These are phyloP conservation scores for Drosophila funebris DNA, from an alignment of 1,140 invertebrate genomes.

Conservation along the genomic window DNA sequence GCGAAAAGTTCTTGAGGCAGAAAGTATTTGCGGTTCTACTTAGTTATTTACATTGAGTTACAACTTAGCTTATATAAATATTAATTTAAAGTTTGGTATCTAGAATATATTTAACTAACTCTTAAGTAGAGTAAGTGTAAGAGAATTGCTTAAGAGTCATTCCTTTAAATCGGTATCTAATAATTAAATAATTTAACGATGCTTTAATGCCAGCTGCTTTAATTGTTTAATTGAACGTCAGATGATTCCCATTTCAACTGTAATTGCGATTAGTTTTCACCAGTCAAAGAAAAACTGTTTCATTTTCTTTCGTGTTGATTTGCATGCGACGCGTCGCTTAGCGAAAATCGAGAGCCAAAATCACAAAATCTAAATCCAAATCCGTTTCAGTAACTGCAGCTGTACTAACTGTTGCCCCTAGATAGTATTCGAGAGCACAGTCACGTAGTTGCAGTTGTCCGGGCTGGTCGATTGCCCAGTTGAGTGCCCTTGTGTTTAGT, in stretches of 20 bases:
- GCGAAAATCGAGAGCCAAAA: constrained; percentile 37
- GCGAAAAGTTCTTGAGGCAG: too few species aligned
- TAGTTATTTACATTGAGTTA: too few species aligned
- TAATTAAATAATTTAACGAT: constrained; percentile 14
- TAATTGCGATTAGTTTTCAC: constrained; percentile 54
- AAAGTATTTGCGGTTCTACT: too few species aligned
- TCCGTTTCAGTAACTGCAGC: constrained; percentile 29
- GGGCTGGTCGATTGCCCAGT: not conserved
- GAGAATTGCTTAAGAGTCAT: too few species aligned
- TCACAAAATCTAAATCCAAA: too few species aligned
- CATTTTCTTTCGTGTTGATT: constrained; percentile 55
- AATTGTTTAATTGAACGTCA: constrained; percentile 61
- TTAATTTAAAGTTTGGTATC: too few species aligned
- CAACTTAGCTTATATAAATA: too few species aligned
- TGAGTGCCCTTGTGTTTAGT: constrained; percentile 29
- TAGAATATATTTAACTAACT: too few species aligned
- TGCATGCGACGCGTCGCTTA: constrained; percentile 63
- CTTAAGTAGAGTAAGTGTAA: too few species aligned
- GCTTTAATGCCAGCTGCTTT: constrained; percentile 33
- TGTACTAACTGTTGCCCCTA: constrained; percentile 12
- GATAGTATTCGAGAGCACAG: constrained; percentile 9
- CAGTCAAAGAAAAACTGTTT: constrained; percentile 25
- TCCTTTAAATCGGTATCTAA: too few species aligned
- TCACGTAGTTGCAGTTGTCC: constrained; percentile 20
- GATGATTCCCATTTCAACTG: constrained; percentile 38